Base-by-base conservation (phyloP, 2,797 vertebrate genomes). In the Gastrophryne carolinensis region DNA sequence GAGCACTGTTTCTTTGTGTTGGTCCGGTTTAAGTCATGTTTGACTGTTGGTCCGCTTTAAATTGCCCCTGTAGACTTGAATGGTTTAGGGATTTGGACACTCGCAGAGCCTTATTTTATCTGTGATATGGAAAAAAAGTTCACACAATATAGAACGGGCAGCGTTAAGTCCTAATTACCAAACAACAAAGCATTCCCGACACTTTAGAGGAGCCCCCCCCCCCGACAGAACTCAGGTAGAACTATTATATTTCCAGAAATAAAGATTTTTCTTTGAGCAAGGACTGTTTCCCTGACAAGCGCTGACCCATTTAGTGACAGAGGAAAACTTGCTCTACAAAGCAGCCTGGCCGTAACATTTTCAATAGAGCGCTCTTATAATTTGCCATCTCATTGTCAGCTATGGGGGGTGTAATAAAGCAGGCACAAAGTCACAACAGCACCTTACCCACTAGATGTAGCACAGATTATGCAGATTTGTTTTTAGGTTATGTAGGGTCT, bases 231-330 rank as follows among this genome's bases (percentile, higher is more conserved):
- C n/a, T 8, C 4, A 50, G 10, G 4, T 5, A 34, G 44, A 66
- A 15, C 19, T 53, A 53, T 41, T 69, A 41, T 44, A 23, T 30
- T 41, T 56, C 50, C 27, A 7, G 34, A 56, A 56, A 41, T 54
- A 39, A 32, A 15, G n/a, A n/a, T n/a, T 54, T 54, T 54, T 32
- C 13, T 29, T 8, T 69, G 26, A 54, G 23, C 19, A 34, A 54
- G 21, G 9, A 1, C 49, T 24, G 5, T 8, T 30, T 4, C 61
- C 52, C n/a, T 57, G 61, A 65, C 27, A 58, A 66, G 37, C 29
- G 37, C 8, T 73, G 53, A 74, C 62, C 72, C 39, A 66, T 56
- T 73, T 73, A 47, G 17, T 34, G 35, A 19, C 15, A 3, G 50
- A 9, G 21, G 27, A 23, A 21, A 35, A 32, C 54, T 10, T 37